Conservation (phyloP, 1,140 invertebrate genomes). For the Monochamus saltuarius region DNA sequence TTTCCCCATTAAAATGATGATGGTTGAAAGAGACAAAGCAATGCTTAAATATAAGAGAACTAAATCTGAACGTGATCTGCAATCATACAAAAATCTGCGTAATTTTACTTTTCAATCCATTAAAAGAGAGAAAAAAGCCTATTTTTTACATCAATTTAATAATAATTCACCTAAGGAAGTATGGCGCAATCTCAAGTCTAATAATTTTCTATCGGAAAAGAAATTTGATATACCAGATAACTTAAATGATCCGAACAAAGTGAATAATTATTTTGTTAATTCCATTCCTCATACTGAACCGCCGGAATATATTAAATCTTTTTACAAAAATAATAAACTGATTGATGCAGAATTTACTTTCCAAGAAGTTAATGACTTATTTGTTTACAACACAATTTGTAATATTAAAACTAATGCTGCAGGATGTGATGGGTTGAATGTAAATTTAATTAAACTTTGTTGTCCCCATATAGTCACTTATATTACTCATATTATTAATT, state of each 20-base stretch:
- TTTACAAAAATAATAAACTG: neutral
- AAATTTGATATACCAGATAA: too few species aligned
- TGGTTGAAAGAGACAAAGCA: constrained; percentile 10
- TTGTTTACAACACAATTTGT: constrained; percentile 1
- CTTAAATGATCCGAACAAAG: too few species aligned
- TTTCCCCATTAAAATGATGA: constrained; percentile 9
- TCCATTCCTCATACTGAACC: neutral
- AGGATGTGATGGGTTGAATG: constrained; percentile 1
- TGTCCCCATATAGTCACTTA: constrained; percentile 13
- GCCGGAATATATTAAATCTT: neutral
- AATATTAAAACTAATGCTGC: neutral
- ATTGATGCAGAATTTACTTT: neutral
- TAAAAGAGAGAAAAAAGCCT: constrained; percentile 14
- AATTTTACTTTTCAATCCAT: constrained; percentile 11
- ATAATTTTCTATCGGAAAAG: neutral
- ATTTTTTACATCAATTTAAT: constrained; percentile 14
- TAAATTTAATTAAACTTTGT: constrained; percentile 4
- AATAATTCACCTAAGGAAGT: constrained; percentile 3
- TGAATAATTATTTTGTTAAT: constrained; percentile 1
- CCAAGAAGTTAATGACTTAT: constrained; percentile 1
- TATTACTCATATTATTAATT: constrained; percentile 10
- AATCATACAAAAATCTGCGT: constrained; percentile 10
- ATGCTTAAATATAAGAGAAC: constrained; percentile 2
- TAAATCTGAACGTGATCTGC: neutral
- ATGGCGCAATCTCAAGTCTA: neutral